phyloP scores from a whole-genome alignment of 1,140 invertebrate genomes.

The Archivesica marissinica region DNA sequence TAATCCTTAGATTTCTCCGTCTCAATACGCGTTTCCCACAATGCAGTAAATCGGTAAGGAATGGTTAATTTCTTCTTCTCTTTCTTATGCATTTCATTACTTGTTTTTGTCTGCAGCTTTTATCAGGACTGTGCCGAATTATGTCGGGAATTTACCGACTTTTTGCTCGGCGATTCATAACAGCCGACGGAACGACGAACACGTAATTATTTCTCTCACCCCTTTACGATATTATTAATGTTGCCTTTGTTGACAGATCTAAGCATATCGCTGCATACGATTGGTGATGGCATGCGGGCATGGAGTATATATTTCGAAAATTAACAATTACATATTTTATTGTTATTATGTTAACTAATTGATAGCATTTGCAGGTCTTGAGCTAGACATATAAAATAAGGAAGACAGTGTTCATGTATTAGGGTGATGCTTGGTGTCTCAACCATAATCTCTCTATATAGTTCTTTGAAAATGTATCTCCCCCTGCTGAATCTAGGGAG shows the following conservation, averaged over 20 bases:
- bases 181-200: not conserved
- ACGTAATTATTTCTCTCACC: constrained; percentile 58
- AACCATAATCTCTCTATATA: too few relatives aligned
- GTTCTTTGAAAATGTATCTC: too few relatives aligned
- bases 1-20: too few relatives aligned
- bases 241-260: constrained; percentile 59
- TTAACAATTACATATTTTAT: not conserved
- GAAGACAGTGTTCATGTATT: too few relatives aligned
- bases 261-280: constrained; percentile 53
- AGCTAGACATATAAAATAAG: too few relatives aligned
- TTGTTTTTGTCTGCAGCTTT: constrained; percentile 59
- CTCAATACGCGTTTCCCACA: too few relatives aligned
- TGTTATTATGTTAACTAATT: not conserved
- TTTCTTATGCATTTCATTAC: not conserved
- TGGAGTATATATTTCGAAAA: constrained; percentile 18
- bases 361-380: too few relatives aligned
- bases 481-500: too few relatives aligned
- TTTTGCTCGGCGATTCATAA: not conserved
- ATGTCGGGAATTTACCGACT: constrained; percentile 51
- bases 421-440: too few relatives aligned
- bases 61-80: too few relatives aligned
- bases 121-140: constrained; percentile 54
- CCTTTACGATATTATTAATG: constrained; percentile 27
- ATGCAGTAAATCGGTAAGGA: too few relatives aligned
- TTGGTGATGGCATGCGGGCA: constrained; percentile 58